A percentile compares a stretch with the other conserved stretches of the same genome.
phyloP scores from a whole-genome alignment of 2,797 vertebrate genomes.

The Parotocinclus haroldoi region DNA sequence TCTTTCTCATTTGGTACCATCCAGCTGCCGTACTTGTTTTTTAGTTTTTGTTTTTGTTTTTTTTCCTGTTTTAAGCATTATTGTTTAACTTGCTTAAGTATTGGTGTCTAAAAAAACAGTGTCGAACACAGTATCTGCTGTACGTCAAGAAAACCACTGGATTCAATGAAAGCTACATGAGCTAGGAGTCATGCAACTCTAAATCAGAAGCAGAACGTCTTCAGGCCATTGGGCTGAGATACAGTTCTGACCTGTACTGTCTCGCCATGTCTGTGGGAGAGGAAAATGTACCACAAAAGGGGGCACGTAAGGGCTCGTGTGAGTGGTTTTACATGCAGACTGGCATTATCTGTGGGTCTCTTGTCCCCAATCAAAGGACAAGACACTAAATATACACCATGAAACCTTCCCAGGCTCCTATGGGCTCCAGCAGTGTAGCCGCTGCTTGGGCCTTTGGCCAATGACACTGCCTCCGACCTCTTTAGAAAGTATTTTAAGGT shows the following conservation, averaged over 20 bases:
- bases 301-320: constrained; percentile 62
- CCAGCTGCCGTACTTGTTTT: no score
- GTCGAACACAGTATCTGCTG: not conserved
- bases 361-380: constrained; percentile 71
- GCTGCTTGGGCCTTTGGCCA: constrained; percentile 72
- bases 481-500: constrained; percentile 84
- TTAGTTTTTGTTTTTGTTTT: no score
- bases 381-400: constrained; percentile 77
- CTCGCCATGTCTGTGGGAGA: constrained; percentile 54
- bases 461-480: constrained; percentile 78
- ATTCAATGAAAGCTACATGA: not conserved
- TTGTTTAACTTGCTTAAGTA: no score
- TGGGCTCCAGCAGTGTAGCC: constrained; percentile 63
- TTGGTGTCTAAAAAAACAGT: no score
- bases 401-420: constrained; percentile 75
- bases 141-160: not conserved
- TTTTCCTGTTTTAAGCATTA: no score
- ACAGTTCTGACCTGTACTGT: constrained; percentile 57
- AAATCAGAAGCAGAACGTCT: constrained; percentile 1
- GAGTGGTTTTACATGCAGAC: constrained; percentile 73
- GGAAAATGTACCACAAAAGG: constrained; percentile 52
- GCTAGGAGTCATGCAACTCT: not conserved
- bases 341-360: constrained; percentile 75
- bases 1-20: no score
- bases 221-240: not conserved